Evolutionary conservation across 2,888 invertebrate genomes (phyloP), one percentile per base, ranked within the genome.

Genomic region (Heliconius aoede): DNA sequence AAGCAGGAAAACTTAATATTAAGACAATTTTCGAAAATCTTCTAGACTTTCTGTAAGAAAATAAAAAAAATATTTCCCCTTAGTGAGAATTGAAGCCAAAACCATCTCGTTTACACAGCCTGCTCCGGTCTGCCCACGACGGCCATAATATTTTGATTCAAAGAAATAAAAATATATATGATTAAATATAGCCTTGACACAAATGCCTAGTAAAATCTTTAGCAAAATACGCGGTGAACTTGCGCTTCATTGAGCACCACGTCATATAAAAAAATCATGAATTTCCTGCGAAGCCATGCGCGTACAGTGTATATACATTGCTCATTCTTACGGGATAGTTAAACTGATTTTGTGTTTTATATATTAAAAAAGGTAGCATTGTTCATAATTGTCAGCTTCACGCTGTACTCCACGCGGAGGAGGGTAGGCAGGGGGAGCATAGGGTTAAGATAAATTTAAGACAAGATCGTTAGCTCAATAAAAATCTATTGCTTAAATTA

Each of bases 221-320:
- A 46, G 62, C 36, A 58, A 67, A 21, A 73, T 36, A 32, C 21
- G 28, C 46, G 21, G 28, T 21, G 30, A 1, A 28, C 30, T 68
- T 68, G 51, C 30, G 7, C 68, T 21, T 51, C 46, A 68, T 68
- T 13, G 68, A 68, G 68, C 30, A 46, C 28, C 68, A 51, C 30
- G 68, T 46, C 68, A 21, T 68, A 51, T 51, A 68, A 68, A 68
- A n/a, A 68, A 68, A 68, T 68, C 46, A 51, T 30, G 51, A 51
- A 11, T 30, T 68, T 32, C 64, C 64, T 64, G 64, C 64, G 64
- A 64, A 64, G 64, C 64, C 64, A 64, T 36, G 64, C 64, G 64
- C 64, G n/a, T 36, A 64, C 64, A 64, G 36, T 64, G 64, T 64
- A 24, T 64, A 24, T 64, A n/a, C 64, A 24, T 64, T 64, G 32